phyloP scores from a whole-genome alignment of 2,888 invertebrate species.

The Dermolepida albohirtum region DNA sequence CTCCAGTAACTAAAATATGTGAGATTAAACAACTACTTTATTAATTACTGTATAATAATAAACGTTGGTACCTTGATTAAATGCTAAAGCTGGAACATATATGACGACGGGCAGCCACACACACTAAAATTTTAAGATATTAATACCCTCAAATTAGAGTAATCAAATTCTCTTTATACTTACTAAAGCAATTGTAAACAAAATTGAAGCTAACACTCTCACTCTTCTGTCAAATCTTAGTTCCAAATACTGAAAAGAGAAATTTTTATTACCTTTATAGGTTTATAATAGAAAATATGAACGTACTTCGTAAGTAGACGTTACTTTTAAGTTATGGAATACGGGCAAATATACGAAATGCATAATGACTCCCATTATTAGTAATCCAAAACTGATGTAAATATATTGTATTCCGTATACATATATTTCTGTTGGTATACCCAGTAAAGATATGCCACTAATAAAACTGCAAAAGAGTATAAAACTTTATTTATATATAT shows the following conservation, averaged over 20 bases:
- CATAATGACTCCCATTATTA: constrained; percentile 76
- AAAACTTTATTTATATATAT: neutral
- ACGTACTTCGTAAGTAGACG: constrained; percentile 83
- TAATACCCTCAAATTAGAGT: neutral
- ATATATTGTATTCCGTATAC: constrained; percentile 84
- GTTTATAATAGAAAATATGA: neutral
- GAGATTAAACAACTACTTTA: neutral
- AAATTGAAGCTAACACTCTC: constrained; percentile 76
- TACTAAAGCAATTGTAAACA: constrained; percentile 78
- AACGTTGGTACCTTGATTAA: constrained; percentile 77
- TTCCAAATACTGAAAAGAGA: constrained; percentile 73
- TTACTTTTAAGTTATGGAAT: constrained; percentile 78
- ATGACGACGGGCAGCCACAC: constrained; percentile 84
- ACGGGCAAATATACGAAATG: constrained; percentile 78
- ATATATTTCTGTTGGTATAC: constrained; percentile 84
- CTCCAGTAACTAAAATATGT: constrained; percentile 79
- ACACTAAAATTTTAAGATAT: constrained; percentile 67
- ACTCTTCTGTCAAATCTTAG: constrained; percentile 77
- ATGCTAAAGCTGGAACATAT: constrained; percentile 82
- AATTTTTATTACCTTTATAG: neutral
- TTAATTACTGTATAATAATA: neutral
- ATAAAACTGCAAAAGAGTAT: constrained; percentile 70
- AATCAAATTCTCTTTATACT: constrained; percentile 58
- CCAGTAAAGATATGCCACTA: constrained; percentile 82
- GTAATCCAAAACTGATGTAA: constrained; percentile 72